These are phyloP conservation scores for Cyprinodon tularosa DNA, from an alignment of 2,113 vertebrate genomes.

Conservation along the genomic window DNA sequence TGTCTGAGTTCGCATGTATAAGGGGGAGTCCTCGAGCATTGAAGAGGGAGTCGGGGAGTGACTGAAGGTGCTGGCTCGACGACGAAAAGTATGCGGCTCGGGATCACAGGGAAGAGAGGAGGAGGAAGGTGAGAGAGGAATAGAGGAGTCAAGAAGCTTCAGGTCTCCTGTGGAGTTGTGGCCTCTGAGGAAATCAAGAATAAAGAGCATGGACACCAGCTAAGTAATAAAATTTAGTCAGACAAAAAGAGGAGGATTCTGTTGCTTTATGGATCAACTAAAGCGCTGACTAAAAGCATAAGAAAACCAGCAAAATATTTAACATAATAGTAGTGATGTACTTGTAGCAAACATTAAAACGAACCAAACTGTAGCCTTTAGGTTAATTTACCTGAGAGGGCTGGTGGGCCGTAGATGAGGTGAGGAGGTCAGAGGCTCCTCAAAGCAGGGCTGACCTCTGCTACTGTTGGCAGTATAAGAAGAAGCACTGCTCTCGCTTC, in stretches of 20 bases:
- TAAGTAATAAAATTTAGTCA: too few relatives aligned
- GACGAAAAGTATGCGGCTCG: slow-evolving; percentile 82
- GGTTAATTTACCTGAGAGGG: slow-evolving; percentile 68
- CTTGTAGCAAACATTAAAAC: too few relatives aligned
- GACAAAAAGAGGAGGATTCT: too few relatives aligned
- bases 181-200: slow-evolving; percentile 51
- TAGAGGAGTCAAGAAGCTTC: slow-evolving; percentile 68
- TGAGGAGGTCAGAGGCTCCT: slow-evolving; percentile 50
- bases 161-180: slow-evolving; percentile 87
- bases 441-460: slow-evolving; percentile 51
- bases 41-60: slow-evolving; percentile 81
- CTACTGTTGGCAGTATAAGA: slow-evolving; percentile 74
- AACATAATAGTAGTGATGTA: neutral
- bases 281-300: neutral
- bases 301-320: neutral
- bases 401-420: slow-evolving; percentile 61
- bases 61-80: slow-evolving; percentile 90
- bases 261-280: too few relatives aligned
- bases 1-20: slow-evolving; percentile 59
- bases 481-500: slow-evolving; percentile 76
- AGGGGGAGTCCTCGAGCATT: slow-evolving; percentile 48
- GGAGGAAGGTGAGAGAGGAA: slow-evolving; percentile 31
- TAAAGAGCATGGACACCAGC: neutral
- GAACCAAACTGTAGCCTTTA: neutral
- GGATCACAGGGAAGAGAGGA: slow-evolving; percentile 48